A percentile compares a stretch with the other conserved stretches of the same genome.
Evolutionary conservation across 2,888 invertebrate genomes (phyloP).

Genomic region (Creontiades dilutus): DNA sequence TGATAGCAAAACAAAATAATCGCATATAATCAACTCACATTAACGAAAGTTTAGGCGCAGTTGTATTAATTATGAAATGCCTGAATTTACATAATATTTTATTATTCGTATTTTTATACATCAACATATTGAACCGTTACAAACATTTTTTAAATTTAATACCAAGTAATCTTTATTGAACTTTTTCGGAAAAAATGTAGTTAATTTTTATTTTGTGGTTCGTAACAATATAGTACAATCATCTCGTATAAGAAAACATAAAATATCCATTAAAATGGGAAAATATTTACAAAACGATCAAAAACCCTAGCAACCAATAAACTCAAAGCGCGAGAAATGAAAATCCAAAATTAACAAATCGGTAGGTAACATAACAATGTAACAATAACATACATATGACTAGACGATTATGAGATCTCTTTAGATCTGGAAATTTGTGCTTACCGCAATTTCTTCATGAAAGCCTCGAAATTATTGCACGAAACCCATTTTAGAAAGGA

Average conservation of each 20-base stretch:
- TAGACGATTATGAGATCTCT: conserved; percentile 54
- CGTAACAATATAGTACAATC: conserved; percentile 22
- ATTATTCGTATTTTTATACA: conserved; percentile 73
- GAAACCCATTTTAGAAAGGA: conserved; percentile 54
- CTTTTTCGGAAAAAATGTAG: conserved; percentile 43
- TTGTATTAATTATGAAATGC: background rate
- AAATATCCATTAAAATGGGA: conserved; percentile 26
- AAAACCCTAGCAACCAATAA: conserved; percentile 37
- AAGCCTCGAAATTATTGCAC: conserved; percentile 53
- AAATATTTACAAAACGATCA: conserved; percentile 50
- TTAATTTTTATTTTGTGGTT: conserved; percentile 36
- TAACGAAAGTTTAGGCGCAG: too few species aligned
- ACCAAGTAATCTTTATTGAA: conserved; percentile 59
- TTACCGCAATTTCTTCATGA: conserved; percentile 19
- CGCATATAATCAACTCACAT: too few species aligned
- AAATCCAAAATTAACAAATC: conserved; percentile 55
- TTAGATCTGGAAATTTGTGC: conserved; percentile 47
- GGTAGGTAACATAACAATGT: conserved; percentile 64
- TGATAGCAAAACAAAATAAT: too few species aligned
- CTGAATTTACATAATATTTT: conserved; percentile 72
- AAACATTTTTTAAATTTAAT: conserved; percentile 71
- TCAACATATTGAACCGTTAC: conserved; percentile 75
- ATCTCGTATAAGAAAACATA: conserved; percentile 31
- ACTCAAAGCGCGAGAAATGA: conserved; percentile 16
- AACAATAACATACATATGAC: conserved; percentile 67